Conservation (phyloP, 2,113 vertebrate species). For the Bettongia penicillata region DNA sequence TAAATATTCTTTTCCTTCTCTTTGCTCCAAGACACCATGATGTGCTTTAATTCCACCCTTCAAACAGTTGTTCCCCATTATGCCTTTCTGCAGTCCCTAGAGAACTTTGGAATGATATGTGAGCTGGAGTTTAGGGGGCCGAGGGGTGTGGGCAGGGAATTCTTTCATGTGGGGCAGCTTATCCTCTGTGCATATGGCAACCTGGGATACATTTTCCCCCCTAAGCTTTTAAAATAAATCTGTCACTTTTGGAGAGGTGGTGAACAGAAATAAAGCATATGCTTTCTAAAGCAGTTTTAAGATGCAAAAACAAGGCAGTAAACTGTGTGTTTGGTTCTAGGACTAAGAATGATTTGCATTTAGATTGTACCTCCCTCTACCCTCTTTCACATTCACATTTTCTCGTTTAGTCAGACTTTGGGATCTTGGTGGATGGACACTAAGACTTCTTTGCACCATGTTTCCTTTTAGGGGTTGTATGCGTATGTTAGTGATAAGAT, state of each 20-base stretch:
- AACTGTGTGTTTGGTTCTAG: not conserved
- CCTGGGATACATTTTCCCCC: not conserved
- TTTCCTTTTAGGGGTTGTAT: not conserved
- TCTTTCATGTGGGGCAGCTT: slow-evolving; percentile 32
- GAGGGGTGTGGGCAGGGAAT: not conserved
- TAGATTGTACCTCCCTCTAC: not conserved
- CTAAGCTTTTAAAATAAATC: slow-evolving; percentile 20
- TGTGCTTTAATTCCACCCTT: slow-evolving; percentile 73
- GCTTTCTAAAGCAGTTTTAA: slow-evolving; percentile 16
- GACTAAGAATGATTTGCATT: not conserved
- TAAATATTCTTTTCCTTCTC: slow-evolving; percentile 78
- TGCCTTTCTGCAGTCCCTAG: slow-evolving; percentile 47
- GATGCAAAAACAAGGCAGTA: slow-evolving; percentile 10
- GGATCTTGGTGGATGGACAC: not conserved
- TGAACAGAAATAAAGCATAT: slow-evolving; percentile 40
- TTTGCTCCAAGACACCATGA: slow-evolving; percentile 67
- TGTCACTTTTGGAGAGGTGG: slow-evolving; percentile 32
- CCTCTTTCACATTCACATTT: not conserved
- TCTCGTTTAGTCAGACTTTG: not conserved
- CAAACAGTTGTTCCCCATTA: slow-evolving; percentile 69
- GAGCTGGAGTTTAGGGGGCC: slow-evolving; percentile 49
- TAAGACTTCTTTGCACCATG: not conserved
- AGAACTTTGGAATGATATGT: slow-evolving; percentile 53
- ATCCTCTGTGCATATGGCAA: slow-evolving; percentile 17
- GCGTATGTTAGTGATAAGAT: not conserved